phyloP scores from a whole-genome alignment of 2,113 vertebrate genomes.

The Phrynosoma platyrhinos region DNA sequence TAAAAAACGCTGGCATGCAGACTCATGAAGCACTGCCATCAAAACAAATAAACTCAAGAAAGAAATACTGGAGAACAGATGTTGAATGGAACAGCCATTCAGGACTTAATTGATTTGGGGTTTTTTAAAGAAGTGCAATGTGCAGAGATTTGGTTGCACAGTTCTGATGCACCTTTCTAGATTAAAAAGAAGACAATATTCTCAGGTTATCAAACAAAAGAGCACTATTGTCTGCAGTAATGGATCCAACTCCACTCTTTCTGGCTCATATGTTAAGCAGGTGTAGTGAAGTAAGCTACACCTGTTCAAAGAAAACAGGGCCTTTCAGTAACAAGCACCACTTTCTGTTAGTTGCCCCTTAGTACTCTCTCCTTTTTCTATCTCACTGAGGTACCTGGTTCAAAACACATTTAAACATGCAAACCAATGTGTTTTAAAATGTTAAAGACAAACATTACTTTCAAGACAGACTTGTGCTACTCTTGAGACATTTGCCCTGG shows the following conservation, averaged over 20 bases:
- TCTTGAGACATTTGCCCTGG: no score
- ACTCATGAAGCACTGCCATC: neutral
- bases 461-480: no score
- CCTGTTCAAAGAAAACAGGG: neutral
- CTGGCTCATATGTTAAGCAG: neutral
- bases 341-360: no score
- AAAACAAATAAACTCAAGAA: neutral
- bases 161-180: neutral
- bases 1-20: neutral
- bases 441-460: no score
- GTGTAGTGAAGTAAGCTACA: neutral
- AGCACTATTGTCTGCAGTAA: constrained; percentile 10
- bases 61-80: neutral
- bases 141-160: constrained; percentile 6
- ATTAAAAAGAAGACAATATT: neutral
- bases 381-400: no score
- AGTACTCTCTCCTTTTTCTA: no score
- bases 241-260: neutral
- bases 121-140: neutral
- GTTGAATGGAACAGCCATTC: neutral
- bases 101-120: neutral
- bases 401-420: no score
- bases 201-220: constrained; percentile 1
- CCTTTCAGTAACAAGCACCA: no score
- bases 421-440: no score